These are phyloP conservation scores for Esox masquinongy DNA, from an alignment of 2,797 vertebrate species.

Conservation along the genomic window DNA sequence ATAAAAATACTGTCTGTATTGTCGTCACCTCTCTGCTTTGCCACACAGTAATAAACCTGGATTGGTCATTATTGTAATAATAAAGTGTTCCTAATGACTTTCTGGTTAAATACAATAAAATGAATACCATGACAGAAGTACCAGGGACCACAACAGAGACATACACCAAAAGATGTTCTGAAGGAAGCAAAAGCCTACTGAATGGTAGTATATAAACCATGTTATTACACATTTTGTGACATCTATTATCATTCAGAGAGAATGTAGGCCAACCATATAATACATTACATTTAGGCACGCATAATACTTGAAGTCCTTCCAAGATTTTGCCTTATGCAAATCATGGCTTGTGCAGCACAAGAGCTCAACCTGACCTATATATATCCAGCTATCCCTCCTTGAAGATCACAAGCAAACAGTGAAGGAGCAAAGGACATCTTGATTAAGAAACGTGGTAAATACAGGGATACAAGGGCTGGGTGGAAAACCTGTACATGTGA, in stretches of 20 bases:
- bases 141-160: background rate
- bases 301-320: constrained; percentile 10
- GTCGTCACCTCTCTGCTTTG: no score
- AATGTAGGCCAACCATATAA: constrained; percentile 34
- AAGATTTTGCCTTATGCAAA: constrained; percentile 65
- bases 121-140: background rate
- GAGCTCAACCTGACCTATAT: constrained; percentile 73
- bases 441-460: constrained; percentile 49
- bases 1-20: no score
- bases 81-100: no score
- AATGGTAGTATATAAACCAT: background rate
- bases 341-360: constrained; percentile 44
- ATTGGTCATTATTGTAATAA: no score
- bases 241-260: background rate
- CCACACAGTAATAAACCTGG: no score
- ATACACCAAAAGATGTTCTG: background rate
- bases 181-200: background rate
- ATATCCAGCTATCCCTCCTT: constrained; percentile 52
- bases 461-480: constrained; percentile 35
- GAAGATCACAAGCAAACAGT: constrained; percentile 51
- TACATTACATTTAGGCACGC: constrained; percentile 30
- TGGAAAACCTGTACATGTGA: constrained; percentile 28
- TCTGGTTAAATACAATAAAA: no score
- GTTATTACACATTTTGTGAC: background rate
- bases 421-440: constrained; percentile 48